Base-by-base conservation (phyloP, 2,888 invertebrate genomes). In the Sceliomorpha sp. region DNA sequence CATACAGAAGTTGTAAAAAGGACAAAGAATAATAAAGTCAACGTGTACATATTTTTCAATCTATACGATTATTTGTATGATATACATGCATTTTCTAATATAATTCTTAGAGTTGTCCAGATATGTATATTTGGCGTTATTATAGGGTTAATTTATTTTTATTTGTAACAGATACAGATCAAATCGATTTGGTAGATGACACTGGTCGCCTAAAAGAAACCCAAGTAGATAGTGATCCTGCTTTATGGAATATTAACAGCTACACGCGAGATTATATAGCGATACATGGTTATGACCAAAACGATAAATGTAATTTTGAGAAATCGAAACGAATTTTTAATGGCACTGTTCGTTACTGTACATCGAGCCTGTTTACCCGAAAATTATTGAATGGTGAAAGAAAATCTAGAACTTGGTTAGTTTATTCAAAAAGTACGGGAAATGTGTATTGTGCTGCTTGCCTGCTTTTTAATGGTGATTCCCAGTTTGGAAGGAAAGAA, bases 351-450 rank as follows among this genome's bases (percentile, higher is more conserved):
- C 64, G 68, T 15, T 70, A 53, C 50, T 71, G 63, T 55, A 44
- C 60, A 6, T 14, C 31, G 34, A 39, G 26, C 29, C 36, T 69
- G 12, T 72, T 68, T 13, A 17, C 50, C 29, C 45, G 47, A 27
- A 55, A 14, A 5, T 17, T 69, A n/a, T 8, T 48, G 10, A 70
- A 76, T 76, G 58, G 70, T 47, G 60, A 75, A 44, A 58, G 32
- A 13, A 42, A 15, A 45, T 42, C 24, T 10, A 51, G 68, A 8
- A 12, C 39, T 0, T 71, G 73, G 69, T 10, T 71, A 27, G 66
- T 66, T 36, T 72, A 72, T 53, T 74, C 70, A 6, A 15, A 60
- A 47, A 58, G 17, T 42, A 47, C 20, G 9, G 63, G 59, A 6
- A 10, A 13, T 36, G 29, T 70, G 9, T 67, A 51, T 45, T 72